Evolutionary conservation across 2,888 invertebrate genomes (phyloP), one percentile per base, ranked within the genome.

Genomic region (Dugesia japonica): DNA sequence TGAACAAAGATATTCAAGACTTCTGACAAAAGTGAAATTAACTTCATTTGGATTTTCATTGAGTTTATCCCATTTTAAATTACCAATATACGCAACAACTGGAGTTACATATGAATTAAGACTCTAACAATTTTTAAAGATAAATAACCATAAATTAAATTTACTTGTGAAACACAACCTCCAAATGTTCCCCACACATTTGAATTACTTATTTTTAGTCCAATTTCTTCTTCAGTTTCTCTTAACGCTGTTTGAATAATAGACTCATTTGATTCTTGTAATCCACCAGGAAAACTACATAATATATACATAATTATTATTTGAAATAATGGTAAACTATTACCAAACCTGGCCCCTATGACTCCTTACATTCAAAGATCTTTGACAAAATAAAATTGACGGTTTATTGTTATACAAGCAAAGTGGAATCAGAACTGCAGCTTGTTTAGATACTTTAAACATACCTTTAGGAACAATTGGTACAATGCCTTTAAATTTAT

Each of bases 261-360:
- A 1, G 56, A 56, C 23, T 56, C 23, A 1, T n/a, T n/a, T 1
- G 4, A 9, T 56, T 56, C n/a, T n/a, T 56, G 9, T 56, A 4
- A 7, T n/a, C 1, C 17, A 20, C 56, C 56, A 56, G 56, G 56
- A 56, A 56, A 56, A 56, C 56, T 56, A 56, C 31, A 31, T 13
- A 31, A 31, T 31, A 7, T 31, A 31, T 31, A 31, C 31, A 31
- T 31, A 31, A 31, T 7, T 13, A 31, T 31, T 31, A 7, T 4
- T 31, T 31, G 31, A 31, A 31, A 31, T 31, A 31, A 31, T 31
- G 7, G 31, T 4, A 31, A 31, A 31, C 7, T 56, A 20, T 56
- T 56, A 56, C 56, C 56, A 56, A 56, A 56, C 56, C 17, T 56
- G 56, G n/a, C 56, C 56, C 17, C 56, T n/a, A n/a, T 56, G 23